phyloP scores from a whole-genome alignment of 2,888 invertebrate genomes.

The Nemoura dubitans region DNA sequence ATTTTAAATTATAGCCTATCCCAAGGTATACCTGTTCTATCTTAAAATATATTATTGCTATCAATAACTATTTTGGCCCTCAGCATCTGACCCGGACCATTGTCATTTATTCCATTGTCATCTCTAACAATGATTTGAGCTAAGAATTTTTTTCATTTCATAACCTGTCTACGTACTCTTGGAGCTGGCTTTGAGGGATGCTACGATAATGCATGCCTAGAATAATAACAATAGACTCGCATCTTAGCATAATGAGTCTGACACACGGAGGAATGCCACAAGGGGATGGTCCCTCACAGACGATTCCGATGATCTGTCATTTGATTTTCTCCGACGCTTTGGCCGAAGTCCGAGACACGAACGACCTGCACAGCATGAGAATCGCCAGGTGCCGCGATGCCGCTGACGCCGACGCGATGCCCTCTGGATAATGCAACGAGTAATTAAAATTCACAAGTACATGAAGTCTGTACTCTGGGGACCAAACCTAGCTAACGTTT shows the following conservation, averaged over 20 bases:
- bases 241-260: not conserved
- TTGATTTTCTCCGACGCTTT: not conserved
- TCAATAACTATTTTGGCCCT: not conserved
- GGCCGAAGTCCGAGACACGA: not conserved
- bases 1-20: not conserved
- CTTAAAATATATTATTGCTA: conserved; percentile 7
- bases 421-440: not conserved
- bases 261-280: not conserved
- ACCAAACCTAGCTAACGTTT: too few species aligned
- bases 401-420: not conserved
- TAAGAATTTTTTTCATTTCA: not conserved
- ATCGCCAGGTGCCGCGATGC: not conserved
- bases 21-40: too few species aligned
- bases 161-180: not conserved
- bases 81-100: not conserved
- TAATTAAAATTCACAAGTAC: not conserved
- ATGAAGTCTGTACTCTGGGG: too few species aligned
- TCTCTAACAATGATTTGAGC: not conserved
- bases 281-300: not conserved
- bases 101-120: not conserved
- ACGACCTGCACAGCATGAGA: not conserved
- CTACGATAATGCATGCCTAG: not conserved
- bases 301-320: not conserved
- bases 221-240: not conserved
- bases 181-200: not conserved